These are phyloP conservation scores for Sphaerophoria rueppellii DNA, from an alignment of 2,888 invertebrate genomes.

Conservation along the genomic window DNA sequence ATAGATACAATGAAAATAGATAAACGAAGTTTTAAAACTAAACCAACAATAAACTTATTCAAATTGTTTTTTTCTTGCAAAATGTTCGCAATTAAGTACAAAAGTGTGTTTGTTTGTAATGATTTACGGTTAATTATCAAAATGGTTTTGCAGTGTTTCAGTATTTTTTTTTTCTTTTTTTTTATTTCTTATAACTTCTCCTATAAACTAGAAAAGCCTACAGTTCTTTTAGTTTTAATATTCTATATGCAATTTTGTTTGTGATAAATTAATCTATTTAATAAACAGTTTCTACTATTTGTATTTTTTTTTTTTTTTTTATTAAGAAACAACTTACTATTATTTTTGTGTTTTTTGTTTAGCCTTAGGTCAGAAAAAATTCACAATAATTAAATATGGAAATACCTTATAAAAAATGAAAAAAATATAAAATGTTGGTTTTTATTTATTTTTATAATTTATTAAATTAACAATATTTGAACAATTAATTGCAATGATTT, in stretches of 20 bases:
- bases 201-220: conserved; percentile 66
- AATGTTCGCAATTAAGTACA: conserved; percentile 69
- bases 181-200: conserved; percentile 29
- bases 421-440: not conserved
- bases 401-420: not conserved
- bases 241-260: conserved; percentile 49
- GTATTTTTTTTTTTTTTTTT: conserved; percentile 20
- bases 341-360: not conserved
- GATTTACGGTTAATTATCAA: conserved; percentile 65
- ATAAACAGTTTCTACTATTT: conserved; percentile 48
- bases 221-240: conserved; percentile 14
- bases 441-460: conserved; percentile 10
- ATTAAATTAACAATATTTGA: conserved; percentile 10
- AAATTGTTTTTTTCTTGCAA: conserved; percentile 40
- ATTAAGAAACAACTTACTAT: conserved; percentile 46
- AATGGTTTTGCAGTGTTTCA: conserved; percentile 28
- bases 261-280: conserved; percentile 40
- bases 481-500: conserved; percentile 24
- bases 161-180: not conserved
- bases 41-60: conserved; percentile 34
- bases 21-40: conserved; percentile 27
- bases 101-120: conserved; percentile 56
- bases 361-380: not conserved
- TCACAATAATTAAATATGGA: not conserved
- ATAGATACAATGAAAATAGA: not conserved